phyloP scores from a whole-genome alignment of 2,113 vertebrate species.

The Oreochromis tanganicae region DNA sequence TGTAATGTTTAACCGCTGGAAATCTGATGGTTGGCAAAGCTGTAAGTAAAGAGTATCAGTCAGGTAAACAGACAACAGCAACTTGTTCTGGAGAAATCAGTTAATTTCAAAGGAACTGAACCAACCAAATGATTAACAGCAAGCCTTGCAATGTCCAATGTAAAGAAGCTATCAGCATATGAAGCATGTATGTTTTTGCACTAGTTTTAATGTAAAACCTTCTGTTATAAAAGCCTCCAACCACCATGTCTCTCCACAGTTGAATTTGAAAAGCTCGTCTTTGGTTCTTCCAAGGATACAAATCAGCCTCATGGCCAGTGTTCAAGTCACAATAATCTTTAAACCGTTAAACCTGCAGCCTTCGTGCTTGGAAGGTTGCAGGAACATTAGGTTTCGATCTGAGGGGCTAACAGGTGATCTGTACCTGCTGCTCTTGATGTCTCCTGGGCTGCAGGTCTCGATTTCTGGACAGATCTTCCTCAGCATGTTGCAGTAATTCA shows the following conservation, averaged over 20 bases:
- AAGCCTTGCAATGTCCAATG: not conserved
- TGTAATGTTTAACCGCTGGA: not conserved
- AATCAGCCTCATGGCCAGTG: not conserved
- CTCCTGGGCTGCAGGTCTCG: conserved; percentile 74
- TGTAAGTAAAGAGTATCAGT: not conserved
- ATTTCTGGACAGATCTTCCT: conserved; percentile 85
- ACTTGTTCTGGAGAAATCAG: not conserved
- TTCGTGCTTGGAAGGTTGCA: not conserved
- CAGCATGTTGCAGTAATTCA: conserved; percentile 86
- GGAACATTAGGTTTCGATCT: not conserved
- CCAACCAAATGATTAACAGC: not conserved
- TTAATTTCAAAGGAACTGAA: not conserved
- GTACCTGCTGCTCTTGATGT: conserved; percentile 83
- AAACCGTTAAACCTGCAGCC: not conserved
- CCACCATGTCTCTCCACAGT: not conserved
- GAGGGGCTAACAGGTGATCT: rapidly evolving
- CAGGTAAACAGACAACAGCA: not conserved
- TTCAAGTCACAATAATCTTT: not conserved
- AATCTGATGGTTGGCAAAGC: not conserved
- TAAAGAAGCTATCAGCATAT: not conserved
- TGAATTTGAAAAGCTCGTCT: not conserved
- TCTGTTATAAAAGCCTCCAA: not conserved
- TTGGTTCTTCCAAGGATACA: not conserved
- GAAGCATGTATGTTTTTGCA: not conserved
- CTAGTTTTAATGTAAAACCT: not conserved